Base-by-base conservation (phyloP, 2,888 invertebrate genomes). In the Drosophila anomelani region DNA sequence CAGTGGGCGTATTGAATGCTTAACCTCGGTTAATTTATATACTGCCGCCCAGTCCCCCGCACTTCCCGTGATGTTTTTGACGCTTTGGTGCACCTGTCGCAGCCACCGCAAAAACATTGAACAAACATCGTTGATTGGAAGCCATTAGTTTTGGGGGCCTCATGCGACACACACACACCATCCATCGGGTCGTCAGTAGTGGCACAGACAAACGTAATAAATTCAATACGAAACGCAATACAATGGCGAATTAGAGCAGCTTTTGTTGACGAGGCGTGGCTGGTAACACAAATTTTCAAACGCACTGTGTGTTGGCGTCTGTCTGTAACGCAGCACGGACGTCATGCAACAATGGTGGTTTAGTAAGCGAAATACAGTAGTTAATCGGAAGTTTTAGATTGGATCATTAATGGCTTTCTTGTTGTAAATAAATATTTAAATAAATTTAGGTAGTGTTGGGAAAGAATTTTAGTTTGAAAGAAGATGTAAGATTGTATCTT, bases 221-320 rank as follows among this genome's bases (percentile, higher is more conserved):
- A 72, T 78, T 78, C 68, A 70, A 81, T 78, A 78, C 59, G 54
- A 73, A 70, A 69, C 70, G 59, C 70, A 66, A 69, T 59, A 84
- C 80, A 83, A 86, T 78, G 74, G 46, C 60, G 81, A 82, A 84
- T 84, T 84, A 84, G 81, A 86, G 71, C 67, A 73, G 69, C 49
- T 69, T 80, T 85, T 77, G 68, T 51, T 47, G 68, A 58, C 58
- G 51, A 68, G 67, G 68, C 67, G 68, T 29, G 43, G 38, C 57
- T 38, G 66, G 47, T 56, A 29, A 32, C 67, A 67, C 41, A 57
- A 57, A 69, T 49, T 46, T 41, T 55, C 34, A 34, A 29, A 23
- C 32, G 41, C 39, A 56, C 10, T 26, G 34, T 44, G 32, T 34
- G 67, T 68, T 68, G 67, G 67, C 44, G 67, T 66, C 56, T 55